Conservation (phyloP, 2,888 invertebrate genomes). For the Acronicta psi region DNA sequence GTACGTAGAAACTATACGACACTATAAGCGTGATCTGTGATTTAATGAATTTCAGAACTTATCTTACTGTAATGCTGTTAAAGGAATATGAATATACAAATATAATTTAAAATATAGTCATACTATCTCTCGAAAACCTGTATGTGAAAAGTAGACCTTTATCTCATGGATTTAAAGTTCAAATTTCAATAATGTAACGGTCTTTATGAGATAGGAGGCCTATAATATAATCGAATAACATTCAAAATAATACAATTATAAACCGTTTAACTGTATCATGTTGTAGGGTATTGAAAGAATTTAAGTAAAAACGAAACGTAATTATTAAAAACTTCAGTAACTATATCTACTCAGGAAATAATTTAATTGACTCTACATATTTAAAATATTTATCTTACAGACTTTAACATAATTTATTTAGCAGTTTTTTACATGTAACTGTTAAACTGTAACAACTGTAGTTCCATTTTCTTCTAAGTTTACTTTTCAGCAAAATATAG, state of each 20-base stretch:
- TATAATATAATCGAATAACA: slow-evolving; percentile 11
- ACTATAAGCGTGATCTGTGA: slow-evolving; percentile 63
- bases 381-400: background rate
- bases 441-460: too few relatives aligned
- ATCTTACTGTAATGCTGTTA: slow-evolving; percentile 32
- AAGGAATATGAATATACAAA: slow-evolving; percentile 14
- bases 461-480: too few relatives aligned
- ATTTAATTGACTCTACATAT: background rate
- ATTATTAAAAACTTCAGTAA: background rate
- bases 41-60: slow-evolving; percentile 53
- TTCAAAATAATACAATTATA: background rate
- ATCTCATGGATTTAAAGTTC: too few relatives aligned
- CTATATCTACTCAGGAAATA: too few relatives aligned
- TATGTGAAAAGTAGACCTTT: too few relatives aligned
- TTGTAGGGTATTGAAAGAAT: slow-evolving; percentile 28
- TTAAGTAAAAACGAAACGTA: background rate
- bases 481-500: too few relatives aligned
- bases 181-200: too few relatives aligned
- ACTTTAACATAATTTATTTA: background rate
- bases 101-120: slow-evolving; percentile 18
- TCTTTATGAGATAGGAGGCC: too few relatives aligned
- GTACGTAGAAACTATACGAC: slow-evolving; percentile 41
- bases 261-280: background rate
- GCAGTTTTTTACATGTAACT: too few relatives aligned
- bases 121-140: too few relatives aligned